Base-by-base conservation (phyloP, 2,888 invertebrate genomes). In the Pilophorus perplexus region DNA sequence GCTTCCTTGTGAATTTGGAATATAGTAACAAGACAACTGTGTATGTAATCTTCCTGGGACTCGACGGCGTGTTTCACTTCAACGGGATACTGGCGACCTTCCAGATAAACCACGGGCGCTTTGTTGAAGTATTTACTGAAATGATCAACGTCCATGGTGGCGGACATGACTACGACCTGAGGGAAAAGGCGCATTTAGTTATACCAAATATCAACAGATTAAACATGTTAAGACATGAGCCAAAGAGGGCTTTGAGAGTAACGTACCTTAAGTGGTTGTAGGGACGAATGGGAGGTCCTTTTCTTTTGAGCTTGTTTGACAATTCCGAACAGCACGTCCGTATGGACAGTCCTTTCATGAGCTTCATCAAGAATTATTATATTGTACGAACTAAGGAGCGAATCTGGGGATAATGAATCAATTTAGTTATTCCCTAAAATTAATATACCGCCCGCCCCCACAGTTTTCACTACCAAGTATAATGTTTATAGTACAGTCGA, bases 81-180 rank as follows among this genome's bases (percentile, higher is more conserved):
- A 0, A 92, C 88, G 0, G 90, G 89, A 78, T 84, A 88, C 33
- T 92, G 90, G 70, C 96, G 80, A 0, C 98, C 98, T 77, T 93
- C 90, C 46, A 98, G 79, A 76, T 94, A 94, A 73, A 95, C 82
- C 0, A 90, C 92, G 50, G 88, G 87, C 52, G 91, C 91, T 67
- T 87, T 84, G 74, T 89, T 84, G 76, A 95, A 98, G 77, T 95
- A 99, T 69, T 84, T 81, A 33, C 89, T 86, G 77, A 98, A 96
- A 74, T 91, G 88, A 77, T 93, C 93, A 6, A 93, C 93, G 78
- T 96, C 93, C 93, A 96, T 94, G 12, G 96, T 96, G 0, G 96
- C 96, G 0, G 95, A 96, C 87, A 95, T 95, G 52, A 95, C 82
- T 33, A 96, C 84, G 20, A 93, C 79, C 88, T 89, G 75, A 54